Evolutionary conservation across 2,797 vertebrate species (phyloP).

Genomic region (Pangasius djambal): DNA sequence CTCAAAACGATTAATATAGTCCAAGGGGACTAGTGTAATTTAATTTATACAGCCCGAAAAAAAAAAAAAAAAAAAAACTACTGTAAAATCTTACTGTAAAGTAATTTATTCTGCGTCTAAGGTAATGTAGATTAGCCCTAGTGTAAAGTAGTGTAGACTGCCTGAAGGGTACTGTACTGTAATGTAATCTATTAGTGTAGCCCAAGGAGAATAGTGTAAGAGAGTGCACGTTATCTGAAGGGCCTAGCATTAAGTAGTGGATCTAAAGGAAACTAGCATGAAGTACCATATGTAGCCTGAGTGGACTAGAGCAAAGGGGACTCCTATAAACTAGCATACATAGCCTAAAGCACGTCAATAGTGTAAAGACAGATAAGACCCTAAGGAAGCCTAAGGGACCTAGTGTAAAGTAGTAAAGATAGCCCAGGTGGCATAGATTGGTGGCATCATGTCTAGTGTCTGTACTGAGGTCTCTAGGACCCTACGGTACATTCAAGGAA

Average conservation of each 20-base stretch:
- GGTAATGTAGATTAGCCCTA: background rate
- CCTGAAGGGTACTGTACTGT: background rate
- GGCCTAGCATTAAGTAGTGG: background rate
- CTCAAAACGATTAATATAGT: background rate
- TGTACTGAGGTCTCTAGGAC: background rate
- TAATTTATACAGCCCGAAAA: background rate
- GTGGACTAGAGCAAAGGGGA: background rate
- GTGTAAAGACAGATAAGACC: background rate
- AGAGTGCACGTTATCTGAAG: background rate
- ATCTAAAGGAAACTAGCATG: background rate
- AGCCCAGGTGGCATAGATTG: background rate
- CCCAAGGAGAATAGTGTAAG: background rate
- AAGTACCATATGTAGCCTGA: background rate
- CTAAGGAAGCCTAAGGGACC: background rate
- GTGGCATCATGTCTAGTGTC: background rate
- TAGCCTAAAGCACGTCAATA: background rate
- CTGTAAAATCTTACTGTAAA: background rate
- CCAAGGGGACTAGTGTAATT: background rate
- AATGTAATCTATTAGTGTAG: background rate
- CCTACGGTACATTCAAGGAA: background rate
- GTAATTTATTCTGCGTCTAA: background rate
- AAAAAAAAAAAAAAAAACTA: no score
- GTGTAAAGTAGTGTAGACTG: background rate
- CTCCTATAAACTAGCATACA: background rate
- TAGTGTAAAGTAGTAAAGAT: background rate